phyloP scores from a whole-genome alignment of 1,140 invertebrate species.

The Nautilus pompilius region DNA sequence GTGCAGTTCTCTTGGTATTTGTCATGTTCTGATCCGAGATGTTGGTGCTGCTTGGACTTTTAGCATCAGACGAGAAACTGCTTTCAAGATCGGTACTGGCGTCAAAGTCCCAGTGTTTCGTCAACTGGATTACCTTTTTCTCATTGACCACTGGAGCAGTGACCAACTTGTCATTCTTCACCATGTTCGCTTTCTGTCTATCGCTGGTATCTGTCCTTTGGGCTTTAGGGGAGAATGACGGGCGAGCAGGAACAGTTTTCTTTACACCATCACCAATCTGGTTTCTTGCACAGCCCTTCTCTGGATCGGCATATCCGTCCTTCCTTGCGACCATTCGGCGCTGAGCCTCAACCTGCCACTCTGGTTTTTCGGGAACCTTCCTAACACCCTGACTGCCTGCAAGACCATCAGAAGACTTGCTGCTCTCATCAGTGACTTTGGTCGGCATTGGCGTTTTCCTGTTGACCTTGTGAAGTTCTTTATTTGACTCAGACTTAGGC shows the following conservation, averaged over 20 bases:
- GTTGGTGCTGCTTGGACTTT: too few species aligned
- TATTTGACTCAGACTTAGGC: conserved; percentile 1
- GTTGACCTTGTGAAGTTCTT: neutral
- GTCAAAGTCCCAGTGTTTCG: too few species aligned
- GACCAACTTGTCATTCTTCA: too few species aligned
- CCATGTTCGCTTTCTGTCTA: too few species aligned
- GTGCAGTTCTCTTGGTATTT: conserved; percentile 5
- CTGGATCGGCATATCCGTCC: conserved; percentile 23
- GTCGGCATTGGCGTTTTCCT: neutral
- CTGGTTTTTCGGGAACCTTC: conserved; percentile 10
- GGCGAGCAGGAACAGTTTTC: neutral
- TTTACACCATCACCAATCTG: neutral
- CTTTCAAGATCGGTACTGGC: too few species aligned
- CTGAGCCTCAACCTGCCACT: conserved; percentile 39
- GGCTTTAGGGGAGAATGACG: too few species aligned
- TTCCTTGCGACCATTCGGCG: conserved; percentile 24
- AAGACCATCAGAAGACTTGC: neutral
- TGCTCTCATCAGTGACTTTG: neutral
- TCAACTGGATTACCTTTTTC: too few species aligned
- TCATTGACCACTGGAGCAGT: too few species aligned
- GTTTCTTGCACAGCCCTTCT: conserved; percentile 6
- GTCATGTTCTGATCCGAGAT: conserved; percentile 10
- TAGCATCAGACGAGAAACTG: too few species aligned
- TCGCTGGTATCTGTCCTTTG: too few species aligned
- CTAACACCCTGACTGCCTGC: neutral